Evolutionary conservation across 2,888 invertebrate species (phyloP).

Genomic region (Luperina testacea): DNA sequence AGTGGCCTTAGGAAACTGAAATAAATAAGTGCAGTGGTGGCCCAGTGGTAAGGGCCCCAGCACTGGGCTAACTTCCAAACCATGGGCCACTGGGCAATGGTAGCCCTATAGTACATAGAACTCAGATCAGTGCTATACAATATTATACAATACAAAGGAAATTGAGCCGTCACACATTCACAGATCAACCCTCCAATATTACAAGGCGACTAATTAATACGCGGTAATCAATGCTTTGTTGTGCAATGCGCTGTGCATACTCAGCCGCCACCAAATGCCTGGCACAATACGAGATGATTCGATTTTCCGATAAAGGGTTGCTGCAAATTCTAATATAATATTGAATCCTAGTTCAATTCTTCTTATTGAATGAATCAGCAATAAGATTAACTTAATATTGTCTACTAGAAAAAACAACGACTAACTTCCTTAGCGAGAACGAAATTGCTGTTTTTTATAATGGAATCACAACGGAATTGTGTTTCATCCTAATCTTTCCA

Average conservation of each 20-base stretch:
- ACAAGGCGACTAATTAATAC: slow-evolving; percentile 8
- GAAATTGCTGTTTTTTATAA: neutral
- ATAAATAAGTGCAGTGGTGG: no score
- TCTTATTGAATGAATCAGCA: slow-evolving; percentile 1
- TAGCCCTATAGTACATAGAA: no score
- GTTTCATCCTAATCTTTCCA: neutral
- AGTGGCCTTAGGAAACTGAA: no score
- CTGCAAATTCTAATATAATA: slow-evolving; percentile 1
- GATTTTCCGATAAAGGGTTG: neutral
- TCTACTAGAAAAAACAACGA: neutral
- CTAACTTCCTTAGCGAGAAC: neutral
- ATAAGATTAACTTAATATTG: neutral
- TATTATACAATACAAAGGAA: no score
- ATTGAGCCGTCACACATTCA: neutral
- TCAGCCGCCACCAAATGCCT: slow-evolving; percentile 4
- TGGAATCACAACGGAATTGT: neutral
- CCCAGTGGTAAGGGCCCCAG: no score
- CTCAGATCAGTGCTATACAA: no score
- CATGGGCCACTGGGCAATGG: no score
- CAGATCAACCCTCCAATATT: neutral
- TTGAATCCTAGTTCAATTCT: neutral
- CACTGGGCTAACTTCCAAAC: no score
- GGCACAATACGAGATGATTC: neutral
- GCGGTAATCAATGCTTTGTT: slow-evolving; percentile 10
- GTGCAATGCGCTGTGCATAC: neutral